Percentiles rank a stretch among this genome's conserved stretches.
Conservation (phyloP, 2,888 invertebrate species). For the Tenthredo distinguenda region DNA sequence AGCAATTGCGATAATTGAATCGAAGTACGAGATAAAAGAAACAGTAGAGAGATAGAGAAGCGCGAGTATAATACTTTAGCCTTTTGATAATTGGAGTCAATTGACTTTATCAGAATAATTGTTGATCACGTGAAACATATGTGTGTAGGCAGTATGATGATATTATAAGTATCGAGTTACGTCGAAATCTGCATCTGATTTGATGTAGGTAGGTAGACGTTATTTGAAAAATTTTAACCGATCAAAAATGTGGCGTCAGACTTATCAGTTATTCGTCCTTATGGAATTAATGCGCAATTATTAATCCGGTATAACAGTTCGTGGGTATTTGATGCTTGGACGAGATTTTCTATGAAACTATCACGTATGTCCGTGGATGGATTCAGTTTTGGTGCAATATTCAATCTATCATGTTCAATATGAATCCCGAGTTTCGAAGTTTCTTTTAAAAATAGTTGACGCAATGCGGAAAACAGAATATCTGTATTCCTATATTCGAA, state of each 20-base stretch:
- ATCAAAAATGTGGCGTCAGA: neutral
- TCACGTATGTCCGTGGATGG: no score
- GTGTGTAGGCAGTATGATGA: constrained; percentile 1
- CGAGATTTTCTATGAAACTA: no score
- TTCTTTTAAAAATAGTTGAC: neutral
- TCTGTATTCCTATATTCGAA: neutral
- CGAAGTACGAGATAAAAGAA: neutral
- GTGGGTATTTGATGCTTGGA: neutral
- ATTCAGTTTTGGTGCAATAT: no score
- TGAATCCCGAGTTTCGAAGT: neutral
- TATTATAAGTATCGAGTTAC: neutral
- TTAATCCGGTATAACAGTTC: neutral
- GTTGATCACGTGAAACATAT: constrained; percentile 4
- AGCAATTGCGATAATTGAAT: neutral
- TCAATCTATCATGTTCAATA: neutral
- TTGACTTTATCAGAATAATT: constrained; percentile 20
- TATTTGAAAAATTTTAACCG: neutral
- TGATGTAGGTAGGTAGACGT: neutral
- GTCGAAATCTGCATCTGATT: constrained; percentile 19
- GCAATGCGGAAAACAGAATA: neutral
- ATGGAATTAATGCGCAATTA: neutral
- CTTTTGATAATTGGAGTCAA: constrained; percentile 21
- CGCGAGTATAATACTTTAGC: neutral
- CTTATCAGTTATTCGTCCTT: neutral
- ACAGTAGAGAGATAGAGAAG: neutral